phyloP scores from a whole-genome alignment of 2,797 vertebrate species.

The Acipenser transmontanus region DNA sequence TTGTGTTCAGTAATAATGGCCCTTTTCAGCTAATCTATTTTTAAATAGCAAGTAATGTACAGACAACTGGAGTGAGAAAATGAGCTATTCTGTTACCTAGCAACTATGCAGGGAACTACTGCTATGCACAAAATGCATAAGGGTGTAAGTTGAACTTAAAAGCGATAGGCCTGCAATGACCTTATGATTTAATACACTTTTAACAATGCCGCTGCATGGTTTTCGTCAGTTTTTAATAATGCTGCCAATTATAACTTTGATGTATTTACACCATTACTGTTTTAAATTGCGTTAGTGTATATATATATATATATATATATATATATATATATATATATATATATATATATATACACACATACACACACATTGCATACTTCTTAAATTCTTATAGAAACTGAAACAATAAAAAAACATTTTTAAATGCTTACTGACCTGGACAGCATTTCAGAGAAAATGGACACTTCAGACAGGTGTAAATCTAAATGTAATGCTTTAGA shows the following conservation, averaged over 20 bases:
- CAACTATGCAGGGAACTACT: constrained; percentile 69
- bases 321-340: no score
- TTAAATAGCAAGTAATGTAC: constrained; percentile 24
- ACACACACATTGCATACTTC: constrained; percentile 5
- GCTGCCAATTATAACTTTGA: no score
- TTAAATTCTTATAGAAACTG: no score
- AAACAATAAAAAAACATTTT: no score
- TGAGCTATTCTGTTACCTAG: constrained; percentile 79
- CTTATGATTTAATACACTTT: neutral
- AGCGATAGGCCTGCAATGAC: neutral
- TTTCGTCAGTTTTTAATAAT: no score
- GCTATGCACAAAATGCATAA: constrained; percentile 42
- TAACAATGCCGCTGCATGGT: neutral
- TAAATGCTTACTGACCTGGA: no score
- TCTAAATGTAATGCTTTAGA: no score
- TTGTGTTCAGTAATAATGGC: constrained; percentile 8
- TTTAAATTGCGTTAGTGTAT: no score
- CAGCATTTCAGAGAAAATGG: no score
- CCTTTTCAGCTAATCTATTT: constrained; percentile 13
- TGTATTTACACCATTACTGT: no score
- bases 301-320: no score
- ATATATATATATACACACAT: neutral
- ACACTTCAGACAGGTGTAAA: no score
- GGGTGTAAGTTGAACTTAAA: constrained; percentile 6
- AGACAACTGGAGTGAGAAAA: constrained; percentile 61